These are phyloP conservation scores for Saiga tatarica DNA, from an alignment of 2,113 vertebrate species.

Conservation along the genomic window DNA sequence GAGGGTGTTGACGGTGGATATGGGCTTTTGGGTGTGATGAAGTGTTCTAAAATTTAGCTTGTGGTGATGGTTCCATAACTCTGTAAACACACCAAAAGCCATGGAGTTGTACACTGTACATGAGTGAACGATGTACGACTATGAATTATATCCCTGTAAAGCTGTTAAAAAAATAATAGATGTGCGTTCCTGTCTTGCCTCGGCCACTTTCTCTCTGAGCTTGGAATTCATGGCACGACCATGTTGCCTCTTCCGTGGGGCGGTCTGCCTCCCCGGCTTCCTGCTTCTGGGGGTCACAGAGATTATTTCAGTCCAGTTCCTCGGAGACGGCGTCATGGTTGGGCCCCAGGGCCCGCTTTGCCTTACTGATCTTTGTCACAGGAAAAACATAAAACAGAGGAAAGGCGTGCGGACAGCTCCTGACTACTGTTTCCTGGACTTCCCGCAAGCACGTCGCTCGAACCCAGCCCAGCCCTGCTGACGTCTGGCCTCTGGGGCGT, in stretches of 20 bases:
- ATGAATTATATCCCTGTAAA: neutral
- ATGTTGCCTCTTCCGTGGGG: neutral
- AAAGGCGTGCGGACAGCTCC: slow-evolving; percentile 59
- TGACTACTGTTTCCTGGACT: slow-evolving; percentile 72
- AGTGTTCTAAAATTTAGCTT: neutral
- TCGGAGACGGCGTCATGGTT: neutral
- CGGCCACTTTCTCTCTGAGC: neutral
- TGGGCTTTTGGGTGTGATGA: neutral
- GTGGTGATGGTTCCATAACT: neutral
- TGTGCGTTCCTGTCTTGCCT: neutral
- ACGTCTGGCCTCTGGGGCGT: neutral
- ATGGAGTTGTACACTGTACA: rapidly evolving
- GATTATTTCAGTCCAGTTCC: neutral
- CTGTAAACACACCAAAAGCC: neutral
- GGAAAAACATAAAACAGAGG: slow-evolving; percentile 63
- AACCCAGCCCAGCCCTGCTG: slow-evolving; percentile 26
- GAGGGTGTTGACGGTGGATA: neutral
- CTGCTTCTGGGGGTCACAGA: neutral
- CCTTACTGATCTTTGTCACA: slow-evolving; percentile 49
- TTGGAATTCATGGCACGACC: neutral
- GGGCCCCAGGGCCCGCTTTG: slow-evolving; percentile 1
- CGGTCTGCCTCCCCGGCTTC: neutral
- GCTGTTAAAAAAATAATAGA: too few relatives aligned
- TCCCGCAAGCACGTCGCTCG: slow-evolving; percentile 58
- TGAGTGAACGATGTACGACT: neutral